Evolutionary conservation across 2,888 invertebrate genomes (phyloP).

Genomic region (Phyllotreta striolata): DNA sequence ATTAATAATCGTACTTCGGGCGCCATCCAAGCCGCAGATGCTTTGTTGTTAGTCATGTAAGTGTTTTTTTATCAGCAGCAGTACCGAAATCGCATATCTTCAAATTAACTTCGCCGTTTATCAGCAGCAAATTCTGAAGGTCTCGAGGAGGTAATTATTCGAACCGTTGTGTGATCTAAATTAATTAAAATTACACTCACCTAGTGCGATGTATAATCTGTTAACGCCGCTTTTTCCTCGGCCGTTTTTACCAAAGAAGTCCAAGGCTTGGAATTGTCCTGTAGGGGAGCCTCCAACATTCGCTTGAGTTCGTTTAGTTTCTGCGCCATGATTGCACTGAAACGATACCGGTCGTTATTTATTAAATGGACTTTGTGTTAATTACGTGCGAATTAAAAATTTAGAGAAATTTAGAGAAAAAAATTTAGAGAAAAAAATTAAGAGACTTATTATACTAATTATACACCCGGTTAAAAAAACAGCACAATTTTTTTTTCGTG

Average conservation of each 20-base stretch:
- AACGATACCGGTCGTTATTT: background rate
- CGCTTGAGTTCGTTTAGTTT: constrained; percentile 67
- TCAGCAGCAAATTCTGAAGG: constrained; percentile 81
- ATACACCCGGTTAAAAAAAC: too few species aligned
- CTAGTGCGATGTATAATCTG: constrained; percentile 78
- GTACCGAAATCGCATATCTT: too few species aligned
- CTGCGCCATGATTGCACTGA: constrained; percentile 56
- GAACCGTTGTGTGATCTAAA: constrained; percentile 1
- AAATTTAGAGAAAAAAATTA: too few species aligned
- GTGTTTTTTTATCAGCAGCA: too few species aligned
- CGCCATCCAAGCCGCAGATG: too few species aligned
- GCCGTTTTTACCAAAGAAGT: constrained; percentile 69
- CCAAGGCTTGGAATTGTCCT: constrained; percentile 78
- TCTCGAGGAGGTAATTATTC: background rate
- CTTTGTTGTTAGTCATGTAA: too few species aligned
- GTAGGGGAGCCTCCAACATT: constrained; percentile 68
- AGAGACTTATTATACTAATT: constrained; percentile 1
- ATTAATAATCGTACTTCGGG: too few species aligned
- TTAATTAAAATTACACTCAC: constrained; percentile 65
- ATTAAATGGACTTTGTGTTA: background rate
- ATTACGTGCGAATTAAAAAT: background rate
- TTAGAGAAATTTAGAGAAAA: background rate
- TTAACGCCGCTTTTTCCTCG: constrained; percentile 77
- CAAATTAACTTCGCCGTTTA: constrained; percentile 85
- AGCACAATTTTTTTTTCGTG: too few species aligned